phyloP scores from a whole-genome alignment of 2,888 invertebrate genomes.

The Coenonympha arcania region DNA sequence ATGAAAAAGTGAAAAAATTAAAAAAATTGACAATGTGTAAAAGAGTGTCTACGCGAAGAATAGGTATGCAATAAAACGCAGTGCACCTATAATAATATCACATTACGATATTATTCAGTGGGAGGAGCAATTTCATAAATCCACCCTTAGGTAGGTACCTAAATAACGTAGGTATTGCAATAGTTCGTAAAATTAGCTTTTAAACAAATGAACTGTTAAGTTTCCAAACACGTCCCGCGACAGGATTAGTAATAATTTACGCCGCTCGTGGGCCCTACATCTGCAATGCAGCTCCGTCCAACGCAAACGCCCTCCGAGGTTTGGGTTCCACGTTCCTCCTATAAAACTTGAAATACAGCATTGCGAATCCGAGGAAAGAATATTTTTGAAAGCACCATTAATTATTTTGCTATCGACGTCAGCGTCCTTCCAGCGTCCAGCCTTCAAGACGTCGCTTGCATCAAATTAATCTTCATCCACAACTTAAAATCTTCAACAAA shows the following conservation, averaged over 20 bases:
- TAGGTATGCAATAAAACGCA: too few species aligned
- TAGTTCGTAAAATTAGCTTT: not conserved
- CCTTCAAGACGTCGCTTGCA: slow-evolving; percentile 6
- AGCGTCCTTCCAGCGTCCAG: not conserved
- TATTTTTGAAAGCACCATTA: slow-evolving; percentile 8
- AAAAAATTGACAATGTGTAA: too few species aligned
- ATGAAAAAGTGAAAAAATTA: too few species aligned
- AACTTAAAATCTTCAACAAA: too few species aligned
- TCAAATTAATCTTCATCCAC: slow-evolving; percentile 12
- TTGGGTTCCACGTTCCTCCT: slow-evolving; percentile 12
- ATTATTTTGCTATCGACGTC: not conserved
- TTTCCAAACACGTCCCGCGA: slow-evolving; percentile 22
- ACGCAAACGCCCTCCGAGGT: slow-evolving; percentile 18
- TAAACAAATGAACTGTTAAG: slow-evolving; percentile 6
- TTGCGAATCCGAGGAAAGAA: slow-evolving; percentile 4
- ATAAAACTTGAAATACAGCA: slow-evolving; percentile 21
- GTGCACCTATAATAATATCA: too few species aligned
- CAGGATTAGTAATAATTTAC: slow-evolving; percentile 25
- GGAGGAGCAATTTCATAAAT: too few species aligned
- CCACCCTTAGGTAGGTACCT: too few species aligned
- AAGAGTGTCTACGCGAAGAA: too few species aligned
- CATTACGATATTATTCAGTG: too few species aligned
- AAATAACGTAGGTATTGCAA: not conserved
- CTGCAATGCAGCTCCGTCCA: slow-evolving; percentile 28
- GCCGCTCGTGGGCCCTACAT: slow-evolving; percentile 23